phyloP scores from a whole-genome alignment of 2,113 vertebrate species.

The Lophotis ruficrista region DNA sequence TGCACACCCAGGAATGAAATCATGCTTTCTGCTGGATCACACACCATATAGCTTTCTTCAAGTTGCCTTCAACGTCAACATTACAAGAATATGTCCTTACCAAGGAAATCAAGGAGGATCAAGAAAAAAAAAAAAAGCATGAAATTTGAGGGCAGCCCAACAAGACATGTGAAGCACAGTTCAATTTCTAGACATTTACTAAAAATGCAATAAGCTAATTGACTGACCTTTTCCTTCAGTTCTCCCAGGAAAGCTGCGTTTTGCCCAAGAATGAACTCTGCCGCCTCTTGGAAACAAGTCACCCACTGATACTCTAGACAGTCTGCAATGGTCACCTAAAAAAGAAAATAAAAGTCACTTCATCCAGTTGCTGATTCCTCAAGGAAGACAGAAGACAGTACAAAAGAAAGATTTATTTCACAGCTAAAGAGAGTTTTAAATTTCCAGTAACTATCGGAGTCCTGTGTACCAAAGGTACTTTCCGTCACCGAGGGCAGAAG shows the following conservation, averaged over 20 bases:
- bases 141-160: not conserved
- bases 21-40: not conserved
- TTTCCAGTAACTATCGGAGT: not conserved
- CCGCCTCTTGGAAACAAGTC: slow-evolving; percentile 95
- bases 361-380: not conserved
- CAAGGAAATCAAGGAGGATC: not conserved
- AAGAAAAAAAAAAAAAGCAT: not conserved
- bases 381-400: not conserved
- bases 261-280: slow-evolving; percentile 92
- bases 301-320: slow-evolving; percentile 95
- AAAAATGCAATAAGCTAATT: not conserved
- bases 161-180: not conserved
- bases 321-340: slow-evolving; percentile 92
- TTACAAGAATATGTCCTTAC: not conserved
- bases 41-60: not conserved
- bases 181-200: not conserved
- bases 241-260: slow-evolving; percentile 89
- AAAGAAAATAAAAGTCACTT: not conserved
- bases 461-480: not conserved
- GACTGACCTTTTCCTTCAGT: slow-evolving; percentile 90
- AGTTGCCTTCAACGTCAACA: not conserved
- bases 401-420: not conserved
- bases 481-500: not conserved
- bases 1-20: not conserved
- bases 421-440: not conserved